phyloP scores from a whole-genome alignment of 1,140 invertebrate species.

The Dysdera silvatica region DNA sequence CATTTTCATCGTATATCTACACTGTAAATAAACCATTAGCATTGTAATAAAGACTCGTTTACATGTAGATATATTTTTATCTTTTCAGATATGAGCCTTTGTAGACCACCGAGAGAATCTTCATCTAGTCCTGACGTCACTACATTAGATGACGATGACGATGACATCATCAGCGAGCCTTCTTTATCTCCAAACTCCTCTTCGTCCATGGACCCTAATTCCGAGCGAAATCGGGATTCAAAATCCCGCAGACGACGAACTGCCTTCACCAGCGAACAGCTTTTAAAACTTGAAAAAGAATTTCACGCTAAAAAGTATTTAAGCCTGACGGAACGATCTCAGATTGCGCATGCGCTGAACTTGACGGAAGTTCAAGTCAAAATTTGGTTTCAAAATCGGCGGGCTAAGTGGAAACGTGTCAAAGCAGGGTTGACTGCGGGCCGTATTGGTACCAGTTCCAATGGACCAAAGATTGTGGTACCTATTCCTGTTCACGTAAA shows the following conservation, averaged over 20 bases:
- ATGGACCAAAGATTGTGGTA: conserved; percentile 75
- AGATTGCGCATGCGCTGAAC: conserved; percentile 84
- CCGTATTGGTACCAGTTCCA: conserved; percentile 10
- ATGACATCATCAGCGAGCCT: conserved; percentile 11
- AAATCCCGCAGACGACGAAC: conserved; percentile 64
- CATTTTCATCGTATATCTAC: no score
- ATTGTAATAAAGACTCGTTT: no score
- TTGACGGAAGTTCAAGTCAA: conserved; percentile 92
- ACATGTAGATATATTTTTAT: no score
- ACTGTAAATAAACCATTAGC: no score
- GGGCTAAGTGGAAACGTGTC: conserved; percentile 86
- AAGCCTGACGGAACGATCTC: conserved; percentile 85
- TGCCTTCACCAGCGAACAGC: conserved; percentile 91
- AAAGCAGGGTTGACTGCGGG: conserved; percentile 31
- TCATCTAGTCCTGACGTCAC: conserved; percentile 22
- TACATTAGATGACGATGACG: conserved; percentile 18
- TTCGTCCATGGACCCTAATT: neutral
- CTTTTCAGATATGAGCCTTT: no score
- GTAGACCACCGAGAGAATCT: no score
- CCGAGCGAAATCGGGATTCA: neutral
- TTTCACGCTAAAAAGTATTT: conserved; percentile 97
- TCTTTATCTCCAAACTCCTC: neutral
- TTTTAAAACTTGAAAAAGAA: conserved; percentile 87
- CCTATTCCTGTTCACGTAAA: conserved; percentile 96
- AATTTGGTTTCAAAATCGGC: conserved; percentile 97